Evolutionary conservation across 2,888 invertebrate species (phyloP).

Genomic region (Stegophylla sp.): DNA sequence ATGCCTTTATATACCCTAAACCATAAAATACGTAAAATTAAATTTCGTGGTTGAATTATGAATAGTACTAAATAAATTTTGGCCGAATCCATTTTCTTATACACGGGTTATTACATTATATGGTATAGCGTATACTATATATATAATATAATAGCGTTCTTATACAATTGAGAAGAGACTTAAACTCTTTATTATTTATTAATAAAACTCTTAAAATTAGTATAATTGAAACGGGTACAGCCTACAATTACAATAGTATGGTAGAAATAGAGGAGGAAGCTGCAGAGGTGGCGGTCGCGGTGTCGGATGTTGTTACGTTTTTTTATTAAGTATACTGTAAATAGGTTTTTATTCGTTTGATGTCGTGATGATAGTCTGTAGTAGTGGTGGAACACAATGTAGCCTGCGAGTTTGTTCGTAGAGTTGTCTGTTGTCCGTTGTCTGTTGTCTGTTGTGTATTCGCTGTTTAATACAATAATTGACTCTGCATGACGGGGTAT

Average conservation of each 20-base stretch:
- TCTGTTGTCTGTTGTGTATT: constrained; percentile 1
- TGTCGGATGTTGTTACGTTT: constrained; percentile 46
- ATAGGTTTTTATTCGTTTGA: background rate
- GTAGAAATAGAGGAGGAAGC: background rate
- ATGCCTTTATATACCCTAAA: too few relatives aligned
- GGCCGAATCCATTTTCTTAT: too few relatives aligned
- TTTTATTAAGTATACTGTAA: background rate
- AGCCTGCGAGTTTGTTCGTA: constrained; percentile 24
- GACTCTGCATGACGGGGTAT: background rate
- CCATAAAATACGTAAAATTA: too few relatives aligned
- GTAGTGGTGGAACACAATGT: constrained; percentile 14
- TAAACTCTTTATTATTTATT: constrained; percentile 29
- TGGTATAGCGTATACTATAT: background rate
- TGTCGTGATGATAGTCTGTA: background rate
- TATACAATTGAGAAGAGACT: background rate
- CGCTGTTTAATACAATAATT: background rate
- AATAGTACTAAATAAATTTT: too few relatives aligned
- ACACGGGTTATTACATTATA: too few relatives aligned
- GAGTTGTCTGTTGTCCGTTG: constrained; percentile 32
- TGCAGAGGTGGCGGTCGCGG: background rate
- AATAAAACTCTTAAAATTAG: background rate
- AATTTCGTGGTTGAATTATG: too few relatives aligned
- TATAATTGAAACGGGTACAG: constrained; percentile 20
- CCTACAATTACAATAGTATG: background rate
- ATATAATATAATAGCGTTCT: background rate